Conservation (phyloP, 2,113 vertebrate species). For the Callorhinus ursinus region DNA sequence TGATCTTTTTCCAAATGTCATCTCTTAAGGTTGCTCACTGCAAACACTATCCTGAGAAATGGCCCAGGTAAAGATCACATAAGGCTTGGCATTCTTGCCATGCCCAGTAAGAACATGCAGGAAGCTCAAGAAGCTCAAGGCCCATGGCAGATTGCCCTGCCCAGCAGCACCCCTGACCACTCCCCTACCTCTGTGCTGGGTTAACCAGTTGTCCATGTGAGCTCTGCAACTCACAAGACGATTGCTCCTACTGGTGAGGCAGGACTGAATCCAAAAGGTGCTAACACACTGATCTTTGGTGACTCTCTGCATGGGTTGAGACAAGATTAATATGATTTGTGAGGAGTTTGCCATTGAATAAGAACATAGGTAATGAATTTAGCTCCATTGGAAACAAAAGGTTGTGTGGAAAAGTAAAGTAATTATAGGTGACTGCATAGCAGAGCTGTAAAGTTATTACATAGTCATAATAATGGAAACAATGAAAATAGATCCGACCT, state of each 20-base stretch:
- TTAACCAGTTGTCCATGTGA: not conserved
- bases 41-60: not conserved
- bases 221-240: not conserved
- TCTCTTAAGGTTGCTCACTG: not conserved
- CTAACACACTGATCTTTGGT: not conserved
- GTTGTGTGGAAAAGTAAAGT: not conserved
- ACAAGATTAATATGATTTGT: not conserved
- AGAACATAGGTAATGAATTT: not conserved
- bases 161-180: not conserved
- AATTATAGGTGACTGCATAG: not conserved
- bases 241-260: not conserved
- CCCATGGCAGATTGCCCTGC: not conserved
- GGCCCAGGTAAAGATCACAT: not conserved
- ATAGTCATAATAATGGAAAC: not conserved
- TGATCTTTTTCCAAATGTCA: not conserved
- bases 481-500: not conserved
- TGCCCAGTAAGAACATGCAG: not conserved
- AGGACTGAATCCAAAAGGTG: not conserved
- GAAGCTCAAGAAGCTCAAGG: not conserved
- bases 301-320: not conserved
- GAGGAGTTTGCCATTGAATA: not conserved
- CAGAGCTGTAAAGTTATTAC: not conserved
- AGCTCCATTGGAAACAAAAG: not conserved
- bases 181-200: too few relatives aligned
- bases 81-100: not conserved